Percentiles rank a stretch among this genome's conserved stretches.
phyloP scores from a whole-genome alignment of 1,140 invertebrate genomes.

The Papilio dardanus region DNA sequence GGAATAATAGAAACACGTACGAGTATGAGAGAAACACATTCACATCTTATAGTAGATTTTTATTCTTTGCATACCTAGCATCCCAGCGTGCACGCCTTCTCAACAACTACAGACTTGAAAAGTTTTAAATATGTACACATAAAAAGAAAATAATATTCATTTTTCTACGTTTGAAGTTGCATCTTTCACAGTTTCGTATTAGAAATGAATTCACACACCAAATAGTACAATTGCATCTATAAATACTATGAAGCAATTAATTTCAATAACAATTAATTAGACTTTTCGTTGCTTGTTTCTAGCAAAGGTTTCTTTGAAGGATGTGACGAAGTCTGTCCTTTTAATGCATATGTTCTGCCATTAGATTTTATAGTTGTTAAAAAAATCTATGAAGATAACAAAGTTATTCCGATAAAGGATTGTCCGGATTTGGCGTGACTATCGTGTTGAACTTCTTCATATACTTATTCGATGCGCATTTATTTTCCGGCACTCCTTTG shows the following conservation, averaged over 20 bases:
- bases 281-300: no score
- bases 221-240: background rate
- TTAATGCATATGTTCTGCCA: background rate
- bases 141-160: slow-evolving; percentile 11
- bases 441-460: slow-evolving; percentile 5
- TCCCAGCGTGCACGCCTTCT: slow-evolving; percentile 58
- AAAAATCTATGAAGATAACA: background rate
- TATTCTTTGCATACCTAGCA: slow-evolving; percentile 63
- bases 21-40: slow-evolving; percentile 62
- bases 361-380: background rate
- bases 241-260: no score
- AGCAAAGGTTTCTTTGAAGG: no score
- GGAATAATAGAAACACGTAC: slow-evolving; percentile 52
- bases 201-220: background rate
- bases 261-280: background rate
- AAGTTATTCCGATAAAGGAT: background rate
- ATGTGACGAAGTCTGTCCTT: no score
- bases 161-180: background rate
- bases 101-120: slow-evolving; percentile 61
- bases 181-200: background rate
- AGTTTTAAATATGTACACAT: slow-evolving; percentile 40
- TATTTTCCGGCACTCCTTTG: slow-evolving; percentile 40
- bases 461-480: slow-evolving; percentile 39
- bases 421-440: slow-evolving; percentile 11
- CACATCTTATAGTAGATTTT: slow-evolving; percentile 59